Percentiles rank a stretch among this genome's conserved stretches.
These are phyloP conservation scores for Graphium colonna DNA, from an alignment of 2,888 invertebrate species.

Conservation along the genomic window DNA sequence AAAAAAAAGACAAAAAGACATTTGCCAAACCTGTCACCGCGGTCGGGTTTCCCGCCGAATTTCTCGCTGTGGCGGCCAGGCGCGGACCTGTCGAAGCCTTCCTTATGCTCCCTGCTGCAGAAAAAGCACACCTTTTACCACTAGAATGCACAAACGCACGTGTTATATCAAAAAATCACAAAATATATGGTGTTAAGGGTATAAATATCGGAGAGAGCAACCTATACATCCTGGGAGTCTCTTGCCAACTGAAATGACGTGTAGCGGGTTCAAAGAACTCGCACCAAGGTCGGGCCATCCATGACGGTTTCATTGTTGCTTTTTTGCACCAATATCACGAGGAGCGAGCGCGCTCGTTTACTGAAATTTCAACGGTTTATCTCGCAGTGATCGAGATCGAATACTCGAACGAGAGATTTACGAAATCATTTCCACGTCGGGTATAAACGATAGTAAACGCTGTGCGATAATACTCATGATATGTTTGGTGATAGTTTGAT, in stretches of 20 bases:
- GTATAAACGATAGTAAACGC: not conserved
- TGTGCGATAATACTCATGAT: too few relatives aligned
- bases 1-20: constrained; percentile 1
- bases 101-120: constrained; percentile 56
- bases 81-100: constrained; percentile 61
- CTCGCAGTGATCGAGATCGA: not conserved
- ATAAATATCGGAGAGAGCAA: constrained; percentile 27
- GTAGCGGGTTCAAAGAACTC: constrained; percentile 62
- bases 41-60: constrained; percentile 47
- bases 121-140: constrained; percentile 26
- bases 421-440: not conserved
- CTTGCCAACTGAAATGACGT: constrained; percentile 35
- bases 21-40: constrained; percentile 35
- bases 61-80: constrained; percentile 67
- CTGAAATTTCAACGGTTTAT: not conserved
- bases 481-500: too few relatives aligned
- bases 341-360: constrained; percentile 29
- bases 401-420: not conserved
- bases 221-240: constrained; percentile 55
- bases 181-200: too few relatives aligned
- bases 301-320: constrained; percentile 58
- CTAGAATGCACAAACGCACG: constrained; percentile 24
- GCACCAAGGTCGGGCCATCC: constrained; percentile 54
- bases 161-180: not conserved
- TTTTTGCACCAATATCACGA: constrained; percentile 52